A percentile compares a stretch with the other conserved stretches of the same genome.
Conservation (phyloP, 2,888 invertebrate species). For the Calephelis perditalis region DNA sequence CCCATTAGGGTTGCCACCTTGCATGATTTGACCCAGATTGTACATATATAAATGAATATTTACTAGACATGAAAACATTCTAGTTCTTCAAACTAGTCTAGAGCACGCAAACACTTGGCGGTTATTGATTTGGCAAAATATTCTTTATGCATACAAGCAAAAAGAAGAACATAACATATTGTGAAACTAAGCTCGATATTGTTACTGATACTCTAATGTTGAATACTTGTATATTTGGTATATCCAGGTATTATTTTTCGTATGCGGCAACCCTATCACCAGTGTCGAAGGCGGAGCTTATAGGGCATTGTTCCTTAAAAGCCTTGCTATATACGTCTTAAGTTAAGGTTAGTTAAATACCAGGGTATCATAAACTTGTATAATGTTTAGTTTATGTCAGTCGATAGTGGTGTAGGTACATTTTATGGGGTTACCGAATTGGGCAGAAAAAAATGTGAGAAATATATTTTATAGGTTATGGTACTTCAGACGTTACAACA, state of each 20-base stretch:
- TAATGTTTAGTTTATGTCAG: slow-evolving; percentile 10
- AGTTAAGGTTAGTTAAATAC: slow-evolving; percentile 10
- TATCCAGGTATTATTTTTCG: slow-evolving; percentile 20
- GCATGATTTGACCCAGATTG: not conserved
- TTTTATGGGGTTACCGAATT: not conserved
- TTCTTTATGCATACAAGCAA: no score
- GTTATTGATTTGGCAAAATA: no score
- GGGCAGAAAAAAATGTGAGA: not conserved
- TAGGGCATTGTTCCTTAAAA: slow-evolving; percentile 56
- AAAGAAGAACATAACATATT: not conserved
- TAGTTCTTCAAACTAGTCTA: no score
- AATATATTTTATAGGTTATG: no score
- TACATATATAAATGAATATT: no score
- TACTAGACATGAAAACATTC: no score
- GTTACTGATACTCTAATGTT: no score
- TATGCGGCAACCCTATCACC: slow-evolving; percentile 35
- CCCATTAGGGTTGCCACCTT: not conserved
- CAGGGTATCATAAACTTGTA: slow-evolving; percentile 10
- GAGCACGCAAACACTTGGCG: no score
- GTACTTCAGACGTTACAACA: no score
- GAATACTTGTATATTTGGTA: no score
- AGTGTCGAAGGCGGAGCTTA: slow-evolving; percentile 38
- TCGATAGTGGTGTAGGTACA: slow-evolving; percentile 5
- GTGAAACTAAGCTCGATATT: no score
- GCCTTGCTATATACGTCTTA: slow-evolving; percentile 28